These are phyloP conservation scores for Microchrysa polita DNA, from an alignment of 2,888 invertebrate species.

Conservation along the genomic window DNA sequence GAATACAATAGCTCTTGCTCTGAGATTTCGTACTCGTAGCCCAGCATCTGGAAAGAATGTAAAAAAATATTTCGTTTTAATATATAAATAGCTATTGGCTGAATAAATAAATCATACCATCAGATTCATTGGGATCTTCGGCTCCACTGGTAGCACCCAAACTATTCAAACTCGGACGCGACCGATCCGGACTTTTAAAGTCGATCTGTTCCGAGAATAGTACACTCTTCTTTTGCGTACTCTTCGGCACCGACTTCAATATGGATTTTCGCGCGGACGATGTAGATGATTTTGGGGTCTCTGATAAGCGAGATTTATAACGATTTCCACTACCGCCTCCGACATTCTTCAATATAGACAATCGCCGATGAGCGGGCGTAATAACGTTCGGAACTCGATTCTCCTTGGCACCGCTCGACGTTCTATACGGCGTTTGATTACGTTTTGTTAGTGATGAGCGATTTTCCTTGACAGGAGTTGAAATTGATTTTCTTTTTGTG, in stretches of 20 bases:
- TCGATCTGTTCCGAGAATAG: slow-evolving; percentile 22
- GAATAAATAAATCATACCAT: neutral
- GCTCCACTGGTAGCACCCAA: neutral
- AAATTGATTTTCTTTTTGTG: neutral
- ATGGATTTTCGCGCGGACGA: slow-evolving; percentile 15
- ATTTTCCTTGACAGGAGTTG: neutral
- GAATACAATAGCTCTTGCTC: slow-evolving; percentile 3
- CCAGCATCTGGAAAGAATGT: neutral
- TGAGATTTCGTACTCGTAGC: neutral
- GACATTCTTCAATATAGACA: neutral
- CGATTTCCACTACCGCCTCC: neutral
- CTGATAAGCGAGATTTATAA: neutral
- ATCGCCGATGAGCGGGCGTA: neutral
- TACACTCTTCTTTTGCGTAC: slow-evolving; percentile 27
- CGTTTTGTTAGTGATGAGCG: neutral
- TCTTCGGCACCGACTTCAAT: slow-evolving; percentile 23
- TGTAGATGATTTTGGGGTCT: slow-evolving; percentile 13
- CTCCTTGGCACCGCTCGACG: slow-evolving; percentile 10
- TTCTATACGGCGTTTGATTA: slow-evolving; percentile 11
- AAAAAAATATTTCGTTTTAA: neutral
- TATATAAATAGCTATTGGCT: too few relatives aligned
- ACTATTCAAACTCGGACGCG: neutral
- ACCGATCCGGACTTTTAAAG: slow-evolving; percentile 29
- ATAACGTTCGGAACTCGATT: neutral
- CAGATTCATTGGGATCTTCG: neutral